A percentile compares a stretch with the other conserved stretches of the same genome.
Conservation (phyloP, 1,140 invertebrate genomes). For the Pinna nobilis region DNA sequence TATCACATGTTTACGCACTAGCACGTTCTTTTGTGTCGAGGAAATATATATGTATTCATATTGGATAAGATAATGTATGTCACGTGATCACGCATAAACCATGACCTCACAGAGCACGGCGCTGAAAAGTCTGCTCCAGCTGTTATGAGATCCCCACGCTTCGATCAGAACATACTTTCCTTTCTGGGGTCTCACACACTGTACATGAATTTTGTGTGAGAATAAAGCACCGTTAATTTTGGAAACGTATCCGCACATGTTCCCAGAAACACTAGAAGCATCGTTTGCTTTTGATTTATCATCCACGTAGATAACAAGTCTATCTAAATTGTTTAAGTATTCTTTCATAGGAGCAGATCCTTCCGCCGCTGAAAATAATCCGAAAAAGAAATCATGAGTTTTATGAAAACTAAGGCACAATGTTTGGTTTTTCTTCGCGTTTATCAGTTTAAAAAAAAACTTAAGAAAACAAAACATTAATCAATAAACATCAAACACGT, state of each 20-base stretch:
- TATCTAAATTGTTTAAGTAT: constrained; percentile 77
- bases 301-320: constrained; percentile 77
- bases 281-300: constrained; percentile 70
- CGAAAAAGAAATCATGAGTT: constrained; percentile 5
- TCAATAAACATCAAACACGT: neutral
- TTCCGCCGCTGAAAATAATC: constrained; percentile 43
- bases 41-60: no score
- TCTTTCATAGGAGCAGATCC: constrained; percentile 49
- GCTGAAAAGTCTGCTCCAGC: constrained; percentile 77
- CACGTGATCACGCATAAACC: constrained; percentile 72
- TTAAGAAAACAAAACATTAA: neutral
- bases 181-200: constrained; percentile 74
- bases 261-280: constrained; percentile 61
- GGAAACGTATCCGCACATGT: constrained; percentile 77
- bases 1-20: no score
- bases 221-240: constrained; percentile 78
- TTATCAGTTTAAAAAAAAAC: neutral
- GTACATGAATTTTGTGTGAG: constrained; percentile 75
- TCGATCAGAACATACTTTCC: constrained; percentile 79
- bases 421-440: no score
- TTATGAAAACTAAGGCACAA: neutral
- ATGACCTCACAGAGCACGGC: constrained; percentile 79
- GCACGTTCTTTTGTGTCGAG: no score
- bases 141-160: constrained; percentile 77
- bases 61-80: no score